phyloP scores from a whole-genome alignment of 1,140 invertebrate species.

The Anoplolepis gracilipes region DNA sequence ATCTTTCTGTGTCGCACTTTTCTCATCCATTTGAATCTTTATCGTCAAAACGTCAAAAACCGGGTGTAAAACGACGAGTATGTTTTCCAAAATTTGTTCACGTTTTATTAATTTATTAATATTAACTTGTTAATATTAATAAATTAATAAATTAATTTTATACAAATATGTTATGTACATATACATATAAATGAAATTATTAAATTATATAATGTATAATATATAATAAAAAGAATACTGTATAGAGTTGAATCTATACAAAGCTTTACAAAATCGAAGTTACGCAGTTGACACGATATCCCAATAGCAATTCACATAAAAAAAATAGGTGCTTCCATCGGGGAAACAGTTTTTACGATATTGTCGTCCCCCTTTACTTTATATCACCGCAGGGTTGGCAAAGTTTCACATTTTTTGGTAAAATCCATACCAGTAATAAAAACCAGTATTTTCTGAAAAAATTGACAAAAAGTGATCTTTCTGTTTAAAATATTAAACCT shows the following conservation, averaged over 20 bases:
- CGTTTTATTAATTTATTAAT: not conserved
- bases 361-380: not conserved
- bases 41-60: constrained; percentile 27
- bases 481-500: too few relatives aligned
- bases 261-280: not conserved
- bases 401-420: too few relatives aligned
- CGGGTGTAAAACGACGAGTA: not conserved
- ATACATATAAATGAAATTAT: not conserved
- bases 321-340: constrained; percentile 19
- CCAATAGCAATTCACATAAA: constrained; percentile 6
- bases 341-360: constrained; percentile 18
- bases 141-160: not conserved
- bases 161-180: not conserved
- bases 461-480: too few relatives aligned
- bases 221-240: not conserved
- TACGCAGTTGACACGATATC: constrained; percentile 14
- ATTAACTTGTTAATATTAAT: not conserved
- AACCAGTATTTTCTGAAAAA: too few relatives aligned
- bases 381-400: not conserved
- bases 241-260: not conserved
- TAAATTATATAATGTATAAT: constrained; percentile 14
- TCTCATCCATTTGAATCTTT: not conserved
- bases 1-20: constrained; percentile 42
- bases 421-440: too few relatives aligned
- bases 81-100: not conserved